Evolutionary conservation across 2,888 invertebrate species (phyloP), one percentile per base, ranked within the genome.

Genomic region (Ellobium chinense): DNA sequence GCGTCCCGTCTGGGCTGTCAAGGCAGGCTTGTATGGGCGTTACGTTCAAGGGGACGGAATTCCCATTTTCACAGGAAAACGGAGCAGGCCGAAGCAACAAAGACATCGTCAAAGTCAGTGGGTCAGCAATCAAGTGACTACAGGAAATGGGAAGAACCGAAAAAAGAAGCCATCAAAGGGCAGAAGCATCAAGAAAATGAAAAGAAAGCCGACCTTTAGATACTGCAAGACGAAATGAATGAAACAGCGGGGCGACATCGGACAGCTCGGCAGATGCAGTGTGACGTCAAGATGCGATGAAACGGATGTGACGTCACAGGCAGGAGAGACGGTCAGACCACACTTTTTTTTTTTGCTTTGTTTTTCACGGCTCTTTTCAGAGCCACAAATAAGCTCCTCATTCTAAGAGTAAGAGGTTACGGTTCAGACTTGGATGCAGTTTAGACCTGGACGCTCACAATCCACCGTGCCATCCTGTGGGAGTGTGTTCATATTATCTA

Each of bases 31-130:
- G 24, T 80, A 80, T 31, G 80, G 80, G 3, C 37, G 39, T 3
- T 80, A 80, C 36, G 80, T 80, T 2, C 18, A 60, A 18, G 80
- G 80, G 1, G 80, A 80, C 24, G 75, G 75, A 0, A 54, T 80
- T 31, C 80, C 80, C 3, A 63, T 80, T 12, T 75, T 69, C 39
- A 63, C 70, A 12, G 80, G 75, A 3, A 75, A 27, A n/a, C 72
- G 72, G 18, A 68, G 56, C 29, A 24, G 36, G 21, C 73, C 66
- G 4, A 36, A 75, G 56, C 31, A 65, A 27, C 14, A 14, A 18
- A 39, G 65, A 24, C 72, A 78, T 31, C 63, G 72, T 12, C n/a
- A 36, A 2, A 7, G 7, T 12, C 27, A 24, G 24, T 77, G 29
- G 29, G 34, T 54, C 24, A 24, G 24, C 27, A 56, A 29, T n/a